Evolutionary conservation across 1,140 invertebrate species (phyloP).

Genomic region (Teleopsis dalmanni): DNA sequence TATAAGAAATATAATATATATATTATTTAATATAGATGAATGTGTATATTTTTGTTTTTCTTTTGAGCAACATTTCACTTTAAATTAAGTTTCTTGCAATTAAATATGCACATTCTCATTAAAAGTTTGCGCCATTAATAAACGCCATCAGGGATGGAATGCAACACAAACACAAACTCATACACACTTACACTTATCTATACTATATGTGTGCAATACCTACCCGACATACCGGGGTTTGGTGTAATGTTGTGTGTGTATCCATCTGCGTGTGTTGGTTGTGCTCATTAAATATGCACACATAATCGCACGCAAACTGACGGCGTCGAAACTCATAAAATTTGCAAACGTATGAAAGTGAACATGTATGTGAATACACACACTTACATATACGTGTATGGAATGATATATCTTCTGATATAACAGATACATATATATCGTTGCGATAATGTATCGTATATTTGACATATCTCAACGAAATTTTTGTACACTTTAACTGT

Average conservation of each 20-base stretch:
- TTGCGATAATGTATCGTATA: too few relatives aligned
- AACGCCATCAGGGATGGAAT: constrained; percentile 42
- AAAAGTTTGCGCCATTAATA: constrained; percentile 44
- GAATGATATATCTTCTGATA: too few relatives aligned
- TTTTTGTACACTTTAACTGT: too few relatives aligned
- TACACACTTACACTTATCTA: constrained; percentile 4
- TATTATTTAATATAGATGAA: neutral
- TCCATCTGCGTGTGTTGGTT: neutral
- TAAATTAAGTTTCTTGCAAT: constrained; percentile 23
- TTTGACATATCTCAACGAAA: too few relatives aligned
- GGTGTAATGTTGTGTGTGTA: neutral
- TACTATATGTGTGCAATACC: neutral
- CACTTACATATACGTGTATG: too few relatives aligned
- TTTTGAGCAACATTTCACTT: neutral
- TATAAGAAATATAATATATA: too few relatives aligned
- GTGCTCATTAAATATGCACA: constrained; percentile 30
- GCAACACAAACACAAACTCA: constrained; percentile 20
- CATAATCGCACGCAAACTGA: constrained; percentile 13
- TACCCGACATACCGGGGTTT: neutral
- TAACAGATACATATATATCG: too few relatives aligned
- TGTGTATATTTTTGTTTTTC: neutral
- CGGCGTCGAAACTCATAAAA: constrained; percentile 33
- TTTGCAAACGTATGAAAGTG: constrained; percentile 42
- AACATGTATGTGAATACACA: too few relatives aligned
- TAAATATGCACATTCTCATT: constrained; percentile 45